phyloP scores from a whole-genome alignment of 2,797 vertebrate genomes.

The Centroberyx gerrardi region DNA sequence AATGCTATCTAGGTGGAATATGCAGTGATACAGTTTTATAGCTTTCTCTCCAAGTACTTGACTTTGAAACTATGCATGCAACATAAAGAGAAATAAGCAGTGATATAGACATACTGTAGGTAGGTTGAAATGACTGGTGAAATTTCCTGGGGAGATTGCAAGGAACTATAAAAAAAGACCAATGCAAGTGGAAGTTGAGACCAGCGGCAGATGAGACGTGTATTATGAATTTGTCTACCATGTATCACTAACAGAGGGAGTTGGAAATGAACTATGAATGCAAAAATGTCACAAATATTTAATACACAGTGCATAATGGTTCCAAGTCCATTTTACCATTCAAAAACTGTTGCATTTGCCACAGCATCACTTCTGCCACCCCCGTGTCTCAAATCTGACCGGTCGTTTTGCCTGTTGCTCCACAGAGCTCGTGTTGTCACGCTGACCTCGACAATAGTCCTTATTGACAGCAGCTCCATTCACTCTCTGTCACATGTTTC shows the following conservation, averaged over 20 bases:
- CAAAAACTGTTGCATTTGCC: constrained; percentile 13
- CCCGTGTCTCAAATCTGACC: constrained; percentile 29
- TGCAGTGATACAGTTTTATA: not conserved
- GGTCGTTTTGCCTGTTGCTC: constrained; percentile 28
- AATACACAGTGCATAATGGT: not conserved
- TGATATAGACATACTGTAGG: not conserved
- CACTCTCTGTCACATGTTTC: constrained; percentile 72
- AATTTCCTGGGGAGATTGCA: not conserved
- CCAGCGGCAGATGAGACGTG: not conserved
- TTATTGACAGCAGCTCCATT: constrained; percentile 69
- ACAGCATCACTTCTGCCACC: constrained; percentile 7
- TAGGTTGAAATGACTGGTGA: not conserved
- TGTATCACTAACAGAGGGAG: no score
- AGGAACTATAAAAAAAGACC: not conserved
- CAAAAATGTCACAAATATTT: not conserved
- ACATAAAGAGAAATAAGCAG: not conserved
- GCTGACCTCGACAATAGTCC: constrained; percentile 68
- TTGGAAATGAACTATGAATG: not conserved
- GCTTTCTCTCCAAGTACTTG: not conserved
- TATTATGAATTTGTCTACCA: not conserved
- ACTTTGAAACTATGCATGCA: not conserved
- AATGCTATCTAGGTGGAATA: not conserved
- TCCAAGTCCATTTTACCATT: not conserved
- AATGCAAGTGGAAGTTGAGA: not conserved
- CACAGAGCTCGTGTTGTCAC: constrained; percentile 64